phyloP scores from a whole-genome alignment of 2,797 vertebrate genomes.

The Characodon lateralis region DNA sequence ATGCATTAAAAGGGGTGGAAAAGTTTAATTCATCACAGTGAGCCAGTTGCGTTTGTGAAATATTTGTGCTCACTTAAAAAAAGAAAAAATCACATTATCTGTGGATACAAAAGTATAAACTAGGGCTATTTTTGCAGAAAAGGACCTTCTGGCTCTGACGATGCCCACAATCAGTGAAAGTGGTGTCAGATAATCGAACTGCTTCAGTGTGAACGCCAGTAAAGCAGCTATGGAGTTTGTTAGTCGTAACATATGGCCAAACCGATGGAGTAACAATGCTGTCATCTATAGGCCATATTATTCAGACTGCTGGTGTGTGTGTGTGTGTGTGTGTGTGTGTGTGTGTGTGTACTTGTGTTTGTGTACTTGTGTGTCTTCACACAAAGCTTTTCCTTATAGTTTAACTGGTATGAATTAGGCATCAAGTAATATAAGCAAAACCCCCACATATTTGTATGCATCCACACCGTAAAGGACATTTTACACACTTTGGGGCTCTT shows the following conservation, averaged over 20 bases:
- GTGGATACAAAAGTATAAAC: not conserved
- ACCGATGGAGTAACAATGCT: constrained; percentile 46
- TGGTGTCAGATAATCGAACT: constrained; percentile 7
- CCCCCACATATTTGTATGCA: not conserved
- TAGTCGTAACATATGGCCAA: constrained; percentile 45
- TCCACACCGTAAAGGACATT: no score
- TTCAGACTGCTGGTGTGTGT: constrained; percentile 28
- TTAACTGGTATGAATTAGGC: constrained; percentile 27
- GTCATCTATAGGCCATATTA: constrained; percentile 54
- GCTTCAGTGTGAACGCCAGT: constrained; percentile 15
- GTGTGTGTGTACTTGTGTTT: constrained; percentile 1
- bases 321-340: constrained; percentile 9
- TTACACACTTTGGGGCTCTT: not conserved
- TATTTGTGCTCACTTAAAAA: not conserved
- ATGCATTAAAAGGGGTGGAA: not conserved
- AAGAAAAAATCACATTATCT: not conserved
- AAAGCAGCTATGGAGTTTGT: constrained; percentile 31
- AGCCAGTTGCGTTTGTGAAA: not conserved
- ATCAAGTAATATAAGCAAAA: constrained; percentile 38
- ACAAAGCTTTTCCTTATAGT: constrained; percentile 22
- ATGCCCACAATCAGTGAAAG: constrained; percentile 20
- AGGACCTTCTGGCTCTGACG: not conserved
- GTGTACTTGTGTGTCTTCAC: constrained; percentile 16
- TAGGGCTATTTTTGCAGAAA: not conserved
- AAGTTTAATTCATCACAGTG: no score